phyloP scores from a whole-genome alignment of 1,140 invertebrate species.

The Papilio polyxenes region DNA sequence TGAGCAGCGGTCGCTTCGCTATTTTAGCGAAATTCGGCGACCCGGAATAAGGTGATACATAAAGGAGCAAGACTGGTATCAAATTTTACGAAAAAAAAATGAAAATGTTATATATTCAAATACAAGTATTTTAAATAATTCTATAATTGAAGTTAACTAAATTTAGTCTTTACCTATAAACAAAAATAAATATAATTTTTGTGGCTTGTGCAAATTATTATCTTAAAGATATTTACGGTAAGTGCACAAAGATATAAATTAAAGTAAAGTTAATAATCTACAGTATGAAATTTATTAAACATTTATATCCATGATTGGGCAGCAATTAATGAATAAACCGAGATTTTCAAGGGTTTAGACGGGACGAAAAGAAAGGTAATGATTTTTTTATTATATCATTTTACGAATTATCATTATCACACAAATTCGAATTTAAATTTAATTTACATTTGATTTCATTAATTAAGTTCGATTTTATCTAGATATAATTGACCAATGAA shows the following conservation, averaged over 20 bases:
- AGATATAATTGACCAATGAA: neutral
- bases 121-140: too few species aligned
- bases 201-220: too few species aligned
- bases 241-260: neutral
- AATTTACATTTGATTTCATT: neutral
- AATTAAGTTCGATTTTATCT: neutral
- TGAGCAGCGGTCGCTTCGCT: too few species aligned
- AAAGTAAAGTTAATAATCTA: neutral
- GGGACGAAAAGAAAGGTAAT: neutral
- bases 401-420: neutral
- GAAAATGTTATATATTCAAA: too few species aligned
- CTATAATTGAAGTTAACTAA: too few species aligned
- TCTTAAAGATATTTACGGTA: neutral
- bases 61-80: too few species aligned
- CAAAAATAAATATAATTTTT: too few species aligned
- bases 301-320: constrained; percentile 6
- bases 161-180: too few species aligned
- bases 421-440: neutral
- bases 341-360: neutral
- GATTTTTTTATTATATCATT: neutral
- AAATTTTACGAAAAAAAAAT: too few species aligned
- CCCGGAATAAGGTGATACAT: neutral
- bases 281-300: neutral
- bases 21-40: too few species aligned
- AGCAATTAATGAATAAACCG: neutral